Base-by-base conservation (phyloP, 1,140 invertebrate genomes). In the Hyphantria cunea region DNA sequence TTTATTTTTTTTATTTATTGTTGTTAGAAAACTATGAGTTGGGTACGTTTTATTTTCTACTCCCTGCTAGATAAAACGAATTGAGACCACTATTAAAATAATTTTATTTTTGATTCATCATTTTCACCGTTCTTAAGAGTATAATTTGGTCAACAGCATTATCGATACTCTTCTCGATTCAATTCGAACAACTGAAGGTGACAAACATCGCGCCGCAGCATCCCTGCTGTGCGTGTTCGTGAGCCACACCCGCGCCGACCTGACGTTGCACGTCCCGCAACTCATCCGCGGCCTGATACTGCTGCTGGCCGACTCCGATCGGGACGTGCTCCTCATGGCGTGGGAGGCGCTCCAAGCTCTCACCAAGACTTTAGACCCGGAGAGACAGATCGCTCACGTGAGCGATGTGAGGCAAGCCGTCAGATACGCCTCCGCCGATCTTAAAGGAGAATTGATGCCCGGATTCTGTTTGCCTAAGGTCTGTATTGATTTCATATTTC, bases 391-490 rank as follows among this genome's bases (percentile, higher is more conserved):
- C 3, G 92, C 93, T 11, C 96, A 97, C 77, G 96, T 99, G 13
- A 92, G 93, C 7, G 97, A 98, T 84, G 95, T 99, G 47, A 92
- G 97, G 47, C 97, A 98, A 91, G 97, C 98, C 31, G 95, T 99
- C 9, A 92, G 96, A 42, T 98, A 96, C 92, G 97, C 97, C 39
- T 93, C 95, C 4, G 96, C 95, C 42, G 98, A 99, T 84, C 92
- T 97, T 32, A 96, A 97, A 80, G 95, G 94, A 0, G 92, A 95
- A 47, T 82, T 95, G 14, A 88, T 99, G 53, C 97, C 98, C 48
- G 98, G 98, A n/a, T 98, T 99, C 82, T 99, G 97, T 87, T 90
- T 99, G 66, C 95, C 97, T 0, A 99, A 99, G 90, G 90, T 91
- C 6, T 6, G 41, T 39, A 7, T 11, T n/a, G 6, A 25, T 25